phyloP scores from a whole-genome alignment of 2,888 invertebrate genomes.

The Adelphocoris suturalis region DNA sequence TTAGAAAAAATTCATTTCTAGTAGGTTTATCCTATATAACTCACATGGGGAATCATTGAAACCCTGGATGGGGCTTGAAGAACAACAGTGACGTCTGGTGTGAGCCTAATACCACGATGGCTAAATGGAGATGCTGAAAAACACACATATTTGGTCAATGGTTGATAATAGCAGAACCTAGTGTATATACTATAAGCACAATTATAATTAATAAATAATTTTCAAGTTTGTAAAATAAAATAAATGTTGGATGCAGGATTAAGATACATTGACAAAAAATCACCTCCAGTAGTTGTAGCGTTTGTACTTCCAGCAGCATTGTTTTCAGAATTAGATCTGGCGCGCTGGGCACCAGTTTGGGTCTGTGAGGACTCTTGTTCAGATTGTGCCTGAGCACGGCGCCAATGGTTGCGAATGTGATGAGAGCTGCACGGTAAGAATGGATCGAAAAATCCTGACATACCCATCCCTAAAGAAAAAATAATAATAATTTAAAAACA shows the following conservation, averaged over 20 bases:
- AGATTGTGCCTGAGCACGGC: conserved; percentile 69
- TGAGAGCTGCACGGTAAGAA: conserved; percentile 87
- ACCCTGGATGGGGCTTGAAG: conserved; percentile 54
- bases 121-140: conserved; percentile 32
- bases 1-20: neutral
- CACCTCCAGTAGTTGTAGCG: conserved; percentile 35
- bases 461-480: conserved; percentile 67
- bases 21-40: neutral
- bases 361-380: conserved; percentile 66
- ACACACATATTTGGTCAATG: neutral
- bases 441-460: conserved; percentile 81
- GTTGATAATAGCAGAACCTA: too few relatives aligned
- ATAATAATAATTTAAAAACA: too few relatives aligned
- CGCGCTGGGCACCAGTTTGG: conserved; percentile 57
- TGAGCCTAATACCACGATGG: conserved; percentile 48
- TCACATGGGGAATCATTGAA: conserved; percentile 61
- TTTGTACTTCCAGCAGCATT: conserved; percentile 18
- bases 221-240: too few relatives aligned
- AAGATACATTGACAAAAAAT: neutral
- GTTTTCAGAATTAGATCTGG: conserved; percentile 53
- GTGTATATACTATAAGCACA: too few relatives aligned
- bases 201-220: too few relatives aligned
- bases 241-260: too few relatives aligned
- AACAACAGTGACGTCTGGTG: conserved; percentile 67
- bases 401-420: conserved; percentile 80